A percentile compares a stretch with the other conserved stretches of the same genome.
phyloP scores from a whole-genome alignment of 2,113 vertebrate genomes.

The Oplegnathus fasciatus region DNA sequence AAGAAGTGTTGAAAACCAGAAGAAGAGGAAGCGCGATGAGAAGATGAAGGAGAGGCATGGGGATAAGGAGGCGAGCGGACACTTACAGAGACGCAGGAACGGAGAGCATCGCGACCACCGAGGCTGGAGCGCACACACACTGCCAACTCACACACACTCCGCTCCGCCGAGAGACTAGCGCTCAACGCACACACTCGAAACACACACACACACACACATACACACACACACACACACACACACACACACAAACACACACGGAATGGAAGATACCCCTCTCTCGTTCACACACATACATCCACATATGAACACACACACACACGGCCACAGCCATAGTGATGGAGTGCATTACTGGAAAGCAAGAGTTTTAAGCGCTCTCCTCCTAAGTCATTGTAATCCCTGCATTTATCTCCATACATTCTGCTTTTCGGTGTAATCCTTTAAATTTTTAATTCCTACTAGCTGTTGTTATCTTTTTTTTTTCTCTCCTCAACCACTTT shows the following conservation, averaged over 20 bases:
- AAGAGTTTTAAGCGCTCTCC: conserved; percentile 84
- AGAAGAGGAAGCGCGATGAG: conserved; percentile 23
- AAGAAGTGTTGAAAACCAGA: neutral
- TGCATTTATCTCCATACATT: conserved; percentile 86
- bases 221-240: conserved; percentile 14
- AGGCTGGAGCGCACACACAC: conserved; percentile 68
- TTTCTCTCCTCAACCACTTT: conserved; percentile 67
- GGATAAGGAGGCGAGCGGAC: conserved; percentile 54
- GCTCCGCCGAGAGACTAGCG: conserved; percentile 44
- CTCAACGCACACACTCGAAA: conserved; percentile 26
- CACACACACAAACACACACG: conserved; percentile 36
- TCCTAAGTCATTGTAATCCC: conserved; percentile 88
- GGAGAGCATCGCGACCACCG: conserved; percentile 73
- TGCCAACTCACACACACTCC: conserved; percentile 62
- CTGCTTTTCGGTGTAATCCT: conserved; percentile 87
- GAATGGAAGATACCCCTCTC: conserved; percentile 46
- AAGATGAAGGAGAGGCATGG: conserved; percentile 7
- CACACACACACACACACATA: conserved; percentile 27
- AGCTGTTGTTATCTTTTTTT: conserved; percentile 83
- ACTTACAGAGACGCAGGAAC: conserved; percentile 78
- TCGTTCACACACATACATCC: conserved; percentile 27
- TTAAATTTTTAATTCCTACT: conserved; percentile 86
- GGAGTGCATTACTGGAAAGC: conserved; percentile 87
- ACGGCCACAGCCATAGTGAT: conserved; percentile 70
- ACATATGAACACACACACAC: conserved; percentile 18